Evolutionary conservation across 92 coral and sea anemone genomes (phyloP), one percentile per base, ranked within the genome.

Genomic region (Parazoanthus swiftii): DNA sequence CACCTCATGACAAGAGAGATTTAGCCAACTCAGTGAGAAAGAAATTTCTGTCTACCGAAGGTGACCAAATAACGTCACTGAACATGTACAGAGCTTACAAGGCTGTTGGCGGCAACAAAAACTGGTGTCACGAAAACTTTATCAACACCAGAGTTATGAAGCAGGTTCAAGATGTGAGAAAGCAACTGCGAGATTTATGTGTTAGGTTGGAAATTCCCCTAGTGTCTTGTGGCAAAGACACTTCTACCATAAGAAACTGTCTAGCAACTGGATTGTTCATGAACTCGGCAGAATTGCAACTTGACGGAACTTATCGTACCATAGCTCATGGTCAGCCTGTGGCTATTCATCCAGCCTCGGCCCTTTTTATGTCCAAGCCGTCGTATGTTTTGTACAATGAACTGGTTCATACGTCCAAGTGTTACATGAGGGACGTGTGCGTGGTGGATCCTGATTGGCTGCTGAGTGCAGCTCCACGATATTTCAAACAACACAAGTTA

Each of bases 1-100:
- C 99, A 6, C 99, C 99, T 18, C 98, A 95, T 26, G 96, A 90
- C 90, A 94, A 94, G 74, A 91, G 99, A 26, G 99, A 97, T 88
- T 91, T 92, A 11, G 98, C 96, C 10, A 89, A 92, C 85, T 90
- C 96, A 1, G 94, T 95, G 18, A 94, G 95, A 44, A 94, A 95
- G 93, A 97, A 97, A 48, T 97, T 93, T 75, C 93, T 93, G 2
- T 97, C 99, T 21, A 90, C 98, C 1, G 99, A 97, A 86, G 99
- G 99, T 3, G 99, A 97, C 73, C 99, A 97, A 82, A 90, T 97
- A 79, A 93, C 98, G 0, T 89, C 96, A 26, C 95, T 97, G 16
- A 97, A 97, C 86, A 95, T 95, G 86, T 97, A 95, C 90, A 92
- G 98, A 75, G 99, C 99, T 13, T 97, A 92, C 91, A 97, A 92